Base-by-base conservation (phyloP, 2,113 vertebrate species). In the Emydura subglobosa region DNA sequence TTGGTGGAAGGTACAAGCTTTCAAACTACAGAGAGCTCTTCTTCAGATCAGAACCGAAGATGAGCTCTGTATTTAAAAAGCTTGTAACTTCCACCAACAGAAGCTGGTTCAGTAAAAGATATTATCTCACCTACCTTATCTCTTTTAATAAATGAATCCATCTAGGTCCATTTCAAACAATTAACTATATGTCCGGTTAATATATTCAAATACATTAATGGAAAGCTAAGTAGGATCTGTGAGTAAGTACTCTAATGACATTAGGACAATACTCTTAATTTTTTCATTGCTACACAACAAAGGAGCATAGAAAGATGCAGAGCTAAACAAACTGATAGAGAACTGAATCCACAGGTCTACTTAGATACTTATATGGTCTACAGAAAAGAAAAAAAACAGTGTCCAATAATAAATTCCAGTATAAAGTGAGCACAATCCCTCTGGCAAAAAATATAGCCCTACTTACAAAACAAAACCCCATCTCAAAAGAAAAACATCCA, bases 241-340 rank as follows among this genome's bases (percentile, higher is more conserved):
- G 81, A 24, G 74, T 7, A 55, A 53, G 72, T 82, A 82, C 39
- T 72, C 39, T 57, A 72, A 49, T 54, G 82, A 83, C 19, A n/a
- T 39, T 47, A 72, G 34, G 8, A 68, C 65, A 68, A 21, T n/a
- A 21, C 65, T 19, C 34, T 17, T 25, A 68, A 3, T n/a, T n/a
- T n/a, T n/a, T n/a, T n/a, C 31, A n/a, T n/a, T 29, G 25, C 57
- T 59, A 59, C 24, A 27, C 25, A n/a, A 6, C 31, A 68, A 68
- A 68, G 65, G 65, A 74, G 72, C 39, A 74, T 13, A 74, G 84
- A 49, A 90, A 96, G 95, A 88, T 65, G 49, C 21, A 84, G 65
- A 93, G 65, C 8, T 0, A 0, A 94, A 59, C 10, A 27, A 2
- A 1, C 8, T 90, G 94, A 42, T 79, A 25, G 51, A 91, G 27